Base-by-base conservation (phyloP, 2,113 vertebrate species). In the Dermatemys mawii region DNA sequence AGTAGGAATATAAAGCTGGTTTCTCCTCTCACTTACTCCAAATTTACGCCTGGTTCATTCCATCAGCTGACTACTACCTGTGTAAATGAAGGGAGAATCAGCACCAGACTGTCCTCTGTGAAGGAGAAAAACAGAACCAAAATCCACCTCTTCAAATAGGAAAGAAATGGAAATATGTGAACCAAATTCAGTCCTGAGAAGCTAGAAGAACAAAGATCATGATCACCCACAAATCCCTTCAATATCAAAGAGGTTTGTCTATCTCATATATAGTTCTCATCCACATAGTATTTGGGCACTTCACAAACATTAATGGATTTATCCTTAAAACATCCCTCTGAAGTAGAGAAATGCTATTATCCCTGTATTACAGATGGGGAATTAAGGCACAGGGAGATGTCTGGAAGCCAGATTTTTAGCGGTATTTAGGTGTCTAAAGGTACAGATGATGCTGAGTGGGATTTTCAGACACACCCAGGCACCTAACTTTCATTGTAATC, bases 241-340 rank as follows among this genome's bases (percentile, higher is more conserved):
- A 76, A 46, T 76, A 76, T 46, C 73, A 29, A 6, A 48, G 78
- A 76, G 4, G 12, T 78, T 51, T 84, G 63, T 13, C 63, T 22
- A 41, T 87, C 76, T 88, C 38, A 41, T 90, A 83, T 53, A 35
- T 75, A 94, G 92, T 27, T 54, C 67, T 49, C 12, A 2, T 76
- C 81, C 93, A 90, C 44, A 89, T 89, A 95, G 92, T 87, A 92
- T 79, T 86, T 91, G 89, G 75, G 81, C 88, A 8, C 78, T 88
- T 83, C 48, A 13, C 87, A 75, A 4, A 5, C 70, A 83, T 91
- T 95, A 93, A 94, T 95, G 89, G 89, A 70, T 95, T 94, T 95
- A 81, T 96, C 96, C 92, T 95, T 53, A 94, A 92, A 95, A 92
- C 86, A 94, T 92, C 87, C 91, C 87, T 84, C 80, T 93, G 83